These are phyloP conservation scores for Falco biarmicus DNA, from an alignment of 2,797 vertebrate genomes.

Conservation along the genomic window DNA sequence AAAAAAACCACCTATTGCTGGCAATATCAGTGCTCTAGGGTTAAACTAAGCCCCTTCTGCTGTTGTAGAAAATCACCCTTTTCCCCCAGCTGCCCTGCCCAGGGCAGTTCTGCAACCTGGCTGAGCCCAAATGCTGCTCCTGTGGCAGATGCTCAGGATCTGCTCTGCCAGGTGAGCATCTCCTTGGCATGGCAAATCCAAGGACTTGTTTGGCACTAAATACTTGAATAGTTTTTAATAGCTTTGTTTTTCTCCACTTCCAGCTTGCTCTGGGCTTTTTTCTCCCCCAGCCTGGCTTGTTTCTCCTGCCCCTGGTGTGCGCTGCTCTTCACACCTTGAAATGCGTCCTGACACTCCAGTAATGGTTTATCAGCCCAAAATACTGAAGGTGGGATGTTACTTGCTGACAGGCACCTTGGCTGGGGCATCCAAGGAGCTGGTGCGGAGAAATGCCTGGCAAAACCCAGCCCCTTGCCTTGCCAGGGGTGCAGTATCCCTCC, in stretches of 20 bases:
- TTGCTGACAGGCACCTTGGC: accelerated
- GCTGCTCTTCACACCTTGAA: not conserved
- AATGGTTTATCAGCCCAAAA: not conserved
- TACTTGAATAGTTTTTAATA: not conserved
- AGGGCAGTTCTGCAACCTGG: not conserved
- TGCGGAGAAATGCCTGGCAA: not conserved
- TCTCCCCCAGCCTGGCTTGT: not conserved
- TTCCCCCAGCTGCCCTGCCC: not conserved
- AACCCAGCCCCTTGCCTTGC: not conserved
- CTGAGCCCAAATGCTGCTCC: not conserved
- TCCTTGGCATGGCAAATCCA: not conserved
- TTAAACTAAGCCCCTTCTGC: not conserved
- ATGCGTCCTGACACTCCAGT: not conserved
- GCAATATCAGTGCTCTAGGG: not conserved
- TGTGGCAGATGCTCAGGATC: not conserved
- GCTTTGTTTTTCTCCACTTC: not conserved
- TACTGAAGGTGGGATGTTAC: accelerated
- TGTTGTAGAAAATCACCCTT: not conserved
- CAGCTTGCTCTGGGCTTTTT: not conserved
- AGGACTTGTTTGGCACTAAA: not conserved
- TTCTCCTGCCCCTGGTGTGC: not conserved
- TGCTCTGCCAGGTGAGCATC: not conserved
- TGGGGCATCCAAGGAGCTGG: accelerated
- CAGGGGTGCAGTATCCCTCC: not conserved
- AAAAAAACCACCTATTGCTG: accelerated